These are phyloP conservation scores for Pseudopipra pipra DNA, from an alignment of 2,113 vertebrate species.

Conservation along the genomic window DNA sequence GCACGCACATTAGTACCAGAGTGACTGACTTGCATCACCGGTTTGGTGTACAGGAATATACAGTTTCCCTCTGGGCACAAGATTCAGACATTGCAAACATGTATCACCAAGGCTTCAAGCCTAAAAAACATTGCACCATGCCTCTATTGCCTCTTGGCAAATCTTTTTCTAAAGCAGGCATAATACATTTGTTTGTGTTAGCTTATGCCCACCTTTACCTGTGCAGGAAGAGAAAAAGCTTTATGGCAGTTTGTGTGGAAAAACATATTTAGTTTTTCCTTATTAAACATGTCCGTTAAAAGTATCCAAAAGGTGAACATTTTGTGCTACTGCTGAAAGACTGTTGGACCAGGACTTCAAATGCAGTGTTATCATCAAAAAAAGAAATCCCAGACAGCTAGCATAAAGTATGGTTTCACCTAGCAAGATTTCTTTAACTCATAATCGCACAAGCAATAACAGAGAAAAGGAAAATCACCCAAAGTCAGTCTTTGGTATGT, in stretches of 20 bases:
- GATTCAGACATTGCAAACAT: neutral
- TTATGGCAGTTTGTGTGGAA: neutral
- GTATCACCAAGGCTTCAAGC: neutral
- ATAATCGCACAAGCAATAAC: neutral
- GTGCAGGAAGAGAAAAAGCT: neutral
- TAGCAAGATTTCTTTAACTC: constrained; percentile 9
- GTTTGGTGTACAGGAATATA: neutral
- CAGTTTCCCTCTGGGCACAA: neutral
- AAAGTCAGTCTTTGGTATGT: neutral
- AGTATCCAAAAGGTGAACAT: neutral
- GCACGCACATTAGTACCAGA: neutral
- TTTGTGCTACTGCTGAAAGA: neutral
- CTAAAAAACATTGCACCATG: neutral
- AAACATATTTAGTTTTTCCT: neutral
- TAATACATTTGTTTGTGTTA: neutral
- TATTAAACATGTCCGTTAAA: neutral
- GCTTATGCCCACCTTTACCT: neutral
- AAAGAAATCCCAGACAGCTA: neutral
- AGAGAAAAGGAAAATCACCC: neutral
- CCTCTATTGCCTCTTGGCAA: neutral
- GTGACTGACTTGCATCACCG: neutral
- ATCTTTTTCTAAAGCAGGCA: neutral
- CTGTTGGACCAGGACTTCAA: neutral
- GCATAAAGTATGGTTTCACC: neutral
- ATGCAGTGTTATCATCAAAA: neutral